Evolutionary conservation across 2,797 vertebrate genomes (phyloP).

Genomic region (Pseudomugil gertrudae): DNA sequence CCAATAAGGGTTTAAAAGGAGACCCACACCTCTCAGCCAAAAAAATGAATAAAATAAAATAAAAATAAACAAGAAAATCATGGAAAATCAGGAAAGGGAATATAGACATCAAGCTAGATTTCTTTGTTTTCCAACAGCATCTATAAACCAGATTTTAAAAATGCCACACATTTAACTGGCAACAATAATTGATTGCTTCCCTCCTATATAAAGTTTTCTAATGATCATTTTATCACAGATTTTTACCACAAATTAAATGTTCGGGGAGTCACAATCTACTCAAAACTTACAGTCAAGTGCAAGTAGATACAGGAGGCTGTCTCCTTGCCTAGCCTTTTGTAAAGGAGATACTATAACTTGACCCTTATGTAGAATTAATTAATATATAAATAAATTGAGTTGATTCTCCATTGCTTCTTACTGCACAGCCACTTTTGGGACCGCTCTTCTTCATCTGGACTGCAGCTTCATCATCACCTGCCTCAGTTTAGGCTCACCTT

Average conservation of each 20-base stretch:
- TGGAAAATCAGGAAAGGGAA: too few relatives aligned
- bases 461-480: neutral
- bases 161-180: neutral
- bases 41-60: too few relatives aligned
- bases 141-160: too few relatives aligned
- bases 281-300: neutral
- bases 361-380: neutral
- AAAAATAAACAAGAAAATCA: too few relatives aligned
- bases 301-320: neutral
- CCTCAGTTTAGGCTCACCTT: conserved; percentile 60
- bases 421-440: neutral
- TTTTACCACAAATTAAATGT: too few relatives aligned
- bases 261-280: neutral
- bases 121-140: neutral
- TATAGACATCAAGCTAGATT: neutral
- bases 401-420: neutral
- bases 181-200: neutral
- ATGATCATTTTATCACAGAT: neutral
- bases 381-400: neutral
- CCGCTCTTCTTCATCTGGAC: neutral
- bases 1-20: neutral
- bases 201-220: neutral
- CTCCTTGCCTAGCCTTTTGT: neutral
- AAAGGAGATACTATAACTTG: neutral
- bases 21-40: too few relatives aligned